A percentile compares a stretch with the other conserved stretches of the same genome.
phyloP scores from a whole-genome alignment of 2,888 invertebrate species.

The Lucinisca nassula region DNA sequence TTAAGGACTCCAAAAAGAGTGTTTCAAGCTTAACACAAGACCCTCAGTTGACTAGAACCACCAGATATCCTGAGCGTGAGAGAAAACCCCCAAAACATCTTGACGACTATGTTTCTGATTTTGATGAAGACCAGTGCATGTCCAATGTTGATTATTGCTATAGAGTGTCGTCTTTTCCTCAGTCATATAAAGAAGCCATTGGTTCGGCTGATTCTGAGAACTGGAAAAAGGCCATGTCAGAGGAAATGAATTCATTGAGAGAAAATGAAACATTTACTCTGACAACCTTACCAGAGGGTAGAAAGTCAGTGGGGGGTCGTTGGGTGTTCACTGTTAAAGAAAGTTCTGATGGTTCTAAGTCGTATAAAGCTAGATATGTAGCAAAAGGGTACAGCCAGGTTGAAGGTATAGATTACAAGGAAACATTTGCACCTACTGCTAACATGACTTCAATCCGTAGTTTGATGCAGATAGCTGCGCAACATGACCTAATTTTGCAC shows the following conservation, averaged over 20 bases:
- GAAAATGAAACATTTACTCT: constrained; percentile 65
- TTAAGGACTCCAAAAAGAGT: constrained; percentile 11
- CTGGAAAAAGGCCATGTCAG: constrained; percentile 52
- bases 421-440: constrained; percentile 72
- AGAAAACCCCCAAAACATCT: constrained; percentile 32
- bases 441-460: constrained; percentile 49
- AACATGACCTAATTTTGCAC: constrained; percentile 54
- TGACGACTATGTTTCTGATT: constrained; percentile 43
- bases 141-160: constrained; percentile 58
- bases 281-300: constrained; percentile 48
- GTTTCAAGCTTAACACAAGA: background rate
- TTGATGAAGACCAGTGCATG: constrained; percentile 33
- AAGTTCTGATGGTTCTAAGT: constrained; percentile 34
- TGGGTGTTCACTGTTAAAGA: constrained; percentile 67
- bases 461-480: constrained; percentile 63
- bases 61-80: constrained; percentile 1
- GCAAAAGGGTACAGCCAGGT: constrained; percentile 52
- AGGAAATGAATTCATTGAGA: constrained; percentile 61
- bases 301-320: constrained; percentile 43
- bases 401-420: constrained; percentile 63
- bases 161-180: constrained; percentile 41
- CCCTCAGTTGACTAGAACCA: background rate
- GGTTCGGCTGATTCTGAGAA: constrained; percentile 31
- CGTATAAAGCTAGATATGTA: constrained; percentile 36
- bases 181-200: constrained; percentile 53